These are phyloP conservation scores for Eutrigla gurnardus DNA, from an alignment of 2,797 vertebrate genomes.

Conservation along the genomic window DNA sequence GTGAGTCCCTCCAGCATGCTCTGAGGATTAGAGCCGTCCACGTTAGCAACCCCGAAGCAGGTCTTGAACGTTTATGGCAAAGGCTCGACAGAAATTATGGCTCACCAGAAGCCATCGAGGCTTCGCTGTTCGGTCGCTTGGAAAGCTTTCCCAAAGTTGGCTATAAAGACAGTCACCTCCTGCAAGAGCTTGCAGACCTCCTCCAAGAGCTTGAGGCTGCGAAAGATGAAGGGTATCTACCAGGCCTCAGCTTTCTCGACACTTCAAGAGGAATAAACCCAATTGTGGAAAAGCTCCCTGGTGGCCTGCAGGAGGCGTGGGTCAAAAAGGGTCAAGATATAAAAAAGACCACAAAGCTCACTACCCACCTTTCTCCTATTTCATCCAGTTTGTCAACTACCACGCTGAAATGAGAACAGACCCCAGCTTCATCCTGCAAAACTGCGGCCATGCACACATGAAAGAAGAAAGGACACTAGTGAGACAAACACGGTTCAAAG, in stretches of 20 bases:
- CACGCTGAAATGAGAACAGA: slow-evolving; percentile 29
- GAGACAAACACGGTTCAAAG: neutral
- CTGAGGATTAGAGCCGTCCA: slow-evolving; percentile 26
- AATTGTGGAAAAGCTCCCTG: too few relatives aligned
- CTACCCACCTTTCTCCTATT: slow-evolving; percentile 30
- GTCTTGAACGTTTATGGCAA: slow-evolving; percentile 10
- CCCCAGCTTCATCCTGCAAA: slow-evolving; percentile 26
- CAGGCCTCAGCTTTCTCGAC: too few relatives aligned
- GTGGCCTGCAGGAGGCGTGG: too few relatives aligned
- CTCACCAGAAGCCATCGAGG: slow-evolving; percentile 28
- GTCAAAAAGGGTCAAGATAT: too few relatives aligned
- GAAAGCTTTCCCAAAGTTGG: too few relatives aligned
- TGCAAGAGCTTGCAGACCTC: too few relatives aligned
- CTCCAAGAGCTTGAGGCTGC: too few relatives aligned
- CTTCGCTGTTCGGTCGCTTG: slow-evolving; percentile 10
- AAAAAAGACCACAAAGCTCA: too few relatives aligned
- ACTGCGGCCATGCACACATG: neutral
- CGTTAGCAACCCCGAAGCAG: slow-evolving; percentile 11
- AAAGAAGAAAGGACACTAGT: neutral
- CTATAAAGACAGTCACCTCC: too few relatives aligned
- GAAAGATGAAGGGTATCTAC: too few relatives aligned
- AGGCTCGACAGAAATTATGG: slow-evolving; percentile 23
- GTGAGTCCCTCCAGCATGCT: slow-evolving; percentile 28
- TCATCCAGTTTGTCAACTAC: slow-evolving; percentile 22
- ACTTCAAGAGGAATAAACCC: too few relatives aligned